Conservation (phyloP, 2,888 invertebrate species). For the Abscondita cerata region DNA sequence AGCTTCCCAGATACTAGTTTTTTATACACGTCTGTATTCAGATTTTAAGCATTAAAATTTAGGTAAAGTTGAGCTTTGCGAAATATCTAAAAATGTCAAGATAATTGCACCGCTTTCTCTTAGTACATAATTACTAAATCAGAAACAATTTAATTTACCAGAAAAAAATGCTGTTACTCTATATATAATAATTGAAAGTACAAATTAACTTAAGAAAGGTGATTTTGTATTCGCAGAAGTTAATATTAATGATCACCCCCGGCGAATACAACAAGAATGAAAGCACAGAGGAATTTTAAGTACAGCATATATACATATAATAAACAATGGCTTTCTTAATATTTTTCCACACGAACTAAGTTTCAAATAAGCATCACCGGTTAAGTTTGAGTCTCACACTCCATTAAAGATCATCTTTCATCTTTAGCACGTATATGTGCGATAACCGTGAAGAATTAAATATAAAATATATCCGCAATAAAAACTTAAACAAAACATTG, state of each 20-base stretch:
- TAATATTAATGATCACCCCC: slow-evolving; percentile 17
- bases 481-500: slow-evolving; percentile 15
- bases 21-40: too few species aligned
- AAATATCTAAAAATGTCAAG: too few species aligned
- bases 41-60: too few species aligned
- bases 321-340: slow-evolving; percentile 5
- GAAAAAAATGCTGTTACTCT: too few species aligned
- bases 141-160: too few species aligned
- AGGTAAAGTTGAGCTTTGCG: too few species aligned
- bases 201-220: slow-evolving; percentile 9
- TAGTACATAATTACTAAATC: too few species aligned
- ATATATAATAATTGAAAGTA: background rate
- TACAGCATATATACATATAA: slow-evolving; percentile 7
- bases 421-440: slow-evolving; percentile 15
- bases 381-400: slow-evolving; percentile 13
- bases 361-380: slow-evolving; percentile 17
- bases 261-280: slow-evolving; percentile 10
- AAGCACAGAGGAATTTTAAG: slow-evolving; percentile 2
- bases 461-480: background rate
- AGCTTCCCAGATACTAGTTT: too few species aligned
- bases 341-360: slow-evolving; percentile 14
- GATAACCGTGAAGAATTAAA: background rate
- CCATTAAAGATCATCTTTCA: slow-evolving; percentile 16
- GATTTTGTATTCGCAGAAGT: slow-evolving; percentile 20
- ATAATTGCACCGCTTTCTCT: too few species aligned